Percentiles rank a stretch among this genome's conserved stretches.
Evolutionary conservation across 2,113 vertebrate species (phyloP).

Genomic region (Podilymbus podiceps): DNA sequence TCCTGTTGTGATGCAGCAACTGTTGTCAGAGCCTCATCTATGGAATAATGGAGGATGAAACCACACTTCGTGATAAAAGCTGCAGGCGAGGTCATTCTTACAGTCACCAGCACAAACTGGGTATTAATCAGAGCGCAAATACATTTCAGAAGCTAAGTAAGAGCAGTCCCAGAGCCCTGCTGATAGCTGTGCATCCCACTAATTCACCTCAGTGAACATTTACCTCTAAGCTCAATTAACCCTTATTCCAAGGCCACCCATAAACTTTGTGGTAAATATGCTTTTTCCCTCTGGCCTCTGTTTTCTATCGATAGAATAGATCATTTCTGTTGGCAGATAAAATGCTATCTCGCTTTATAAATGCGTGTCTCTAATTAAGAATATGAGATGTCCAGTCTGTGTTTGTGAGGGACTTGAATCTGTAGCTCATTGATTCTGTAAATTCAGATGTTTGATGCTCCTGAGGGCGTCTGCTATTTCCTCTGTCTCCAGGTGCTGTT

Average conservation of each 20-base stretch:
- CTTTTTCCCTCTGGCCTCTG: slow-evolving; percentile 25
- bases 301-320: slow-evolving; percentile 69
- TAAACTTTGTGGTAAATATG: slow-evolving; percentile 76
- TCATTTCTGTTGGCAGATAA: slow-evolving; percentile 61
- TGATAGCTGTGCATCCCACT: slow-evolving; percentile 68
- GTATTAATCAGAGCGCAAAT: slow-evolving; percentile 71
- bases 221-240: slow-evolving; percentile 79
- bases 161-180: slow-evolving; percentile 68
- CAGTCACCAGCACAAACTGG: slow-evolving; percentile 58
- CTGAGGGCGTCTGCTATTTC: slow-evolving; percentile 17
- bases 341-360: slow-evolving; percentile 56
- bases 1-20: slow-evolving; percentile 14
- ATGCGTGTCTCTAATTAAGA: slow-evolving; percentile 59
- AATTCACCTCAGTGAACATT: slow-evolving; percentile 75
- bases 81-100: slow-evolving; percentile 55
- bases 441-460: slow-evolving; percentile 22
- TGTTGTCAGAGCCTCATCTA: slow-evolving; percentile 43
- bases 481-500: slow-evolving; percentile 2
- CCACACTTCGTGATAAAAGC: slow-evolving; percentile 56
- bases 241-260: slow-evolving; percentile 74
- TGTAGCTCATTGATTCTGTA: slow-evolving; percentile 1
- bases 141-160: slow-evolving; percentile 65
- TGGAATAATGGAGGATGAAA: slow-evolving; percentile 42
- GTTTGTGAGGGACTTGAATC: not conserved
- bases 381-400: not conserved